Evolutionary conservation across 2,797 vertebrate genomes (phyloP).

Genomic region (Cyprinella venusta): DNA sequence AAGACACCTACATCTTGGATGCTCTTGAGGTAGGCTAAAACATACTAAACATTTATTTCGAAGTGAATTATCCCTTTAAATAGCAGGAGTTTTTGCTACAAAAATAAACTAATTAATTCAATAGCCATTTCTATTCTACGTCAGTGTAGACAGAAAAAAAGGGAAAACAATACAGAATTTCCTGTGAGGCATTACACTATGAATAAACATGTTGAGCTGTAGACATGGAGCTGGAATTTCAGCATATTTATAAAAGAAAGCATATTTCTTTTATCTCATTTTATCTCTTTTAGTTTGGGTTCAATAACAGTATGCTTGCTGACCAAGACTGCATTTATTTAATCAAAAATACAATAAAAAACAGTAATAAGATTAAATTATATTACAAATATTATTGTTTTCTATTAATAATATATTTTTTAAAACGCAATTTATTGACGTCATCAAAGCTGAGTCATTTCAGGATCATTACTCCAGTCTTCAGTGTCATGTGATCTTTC

Average conservation of each 20-base stretch:
- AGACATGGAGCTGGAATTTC: neutral
- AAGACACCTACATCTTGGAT: too few relatives aligned
- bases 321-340: neutral
- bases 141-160: neutral
- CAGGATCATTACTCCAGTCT: neutral
- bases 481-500: neutral
- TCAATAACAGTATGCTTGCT: neutral
- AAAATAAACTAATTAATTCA: neutral
- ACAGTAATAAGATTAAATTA: neutral
- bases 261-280: neutral
- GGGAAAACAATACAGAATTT: neutral
- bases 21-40: too few relatives aligned
- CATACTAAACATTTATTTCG: too few relatives aligned
- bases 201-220: neutral
- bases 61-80: neutral
- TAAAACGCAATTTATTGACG: neutral
- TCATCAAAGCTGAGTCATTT: neutral
- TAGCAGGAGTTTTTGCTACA: too few relatives aligned
- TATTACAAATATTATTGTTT: neutral
- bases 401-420: neutral
- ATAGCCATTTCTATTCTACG: neutral
- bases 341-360: neutral
- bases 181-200: neutral
- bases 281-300: too few relatives aligned
- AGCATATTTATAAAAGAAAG: neutral